Percentiles rank a stretch among this genome's conserved stretches.
phyloP scores from a whole-genome alignment of 2,797 vertebrate species.

The Malacoraja senta region DNA sequence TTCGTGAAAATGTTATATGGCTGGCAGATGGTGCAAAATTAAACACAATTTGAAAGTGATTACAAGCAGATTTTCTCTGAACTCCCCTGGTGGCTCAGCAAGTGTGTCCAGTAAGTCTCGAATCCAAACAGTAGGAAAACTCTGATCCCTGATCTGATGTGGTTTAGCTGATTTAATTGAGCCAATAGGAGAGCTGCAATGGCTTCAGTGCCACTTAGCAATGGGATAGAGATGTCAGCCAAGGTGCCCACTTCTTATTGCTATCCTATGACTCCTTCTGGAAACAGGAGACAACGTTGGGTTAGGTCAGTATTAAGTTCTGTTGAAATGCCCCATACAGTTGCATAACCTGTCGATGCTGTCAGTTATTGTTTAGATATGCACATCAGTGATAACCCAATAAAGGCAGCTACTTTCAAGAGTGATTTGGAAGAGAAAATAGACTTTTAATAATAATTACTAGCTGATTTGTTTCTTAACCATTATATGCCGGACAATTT shows the following conservation, averaged over 20 bases:
- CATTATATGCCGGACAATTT: background rate
- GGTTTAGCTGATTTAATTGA: constrained; percentile 31
- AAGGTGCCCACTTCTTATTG: constrained; percentile 19
- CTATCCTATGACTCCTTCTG: constrained; percentile 3
- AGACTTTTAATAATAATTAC: background rate
- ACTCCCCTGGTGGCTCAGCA: constrained; percentile 1
- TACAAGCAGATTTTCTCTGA: background rate
- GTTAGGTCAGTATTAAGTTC: constrained; percentile 21
- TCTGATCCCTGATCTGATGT: background rate
- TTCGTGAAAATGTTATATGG: background rate
- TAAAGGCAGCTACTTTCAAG: background rate
- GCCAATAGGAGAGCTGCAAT: background rate
- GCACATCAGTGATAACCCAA: constrained; percentile 21
- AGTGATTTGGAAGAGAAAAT: background rate
- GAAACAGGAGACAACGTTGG: background rate
- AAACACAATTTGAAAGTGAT: constrained; percentile 25
- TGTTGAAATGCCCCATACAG: constrained; percentile 14
- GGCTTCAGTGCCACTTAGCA: background rate
- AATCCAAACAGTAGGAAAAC: background rate
- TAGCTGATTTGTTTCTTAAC: background rate
- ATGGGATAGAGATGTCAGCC: background rate
- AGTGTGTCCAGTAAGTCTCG: background rate
- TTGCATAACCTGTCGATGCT: constrained; percentile 10
- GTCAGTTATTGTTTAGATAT: constrained; percentile 22
- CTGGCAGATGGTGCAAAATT: constrained; percentile 23